Conservation (phyloP, 2,888 invertebrate genomes). For the Epistrophe eligans region DNA sequence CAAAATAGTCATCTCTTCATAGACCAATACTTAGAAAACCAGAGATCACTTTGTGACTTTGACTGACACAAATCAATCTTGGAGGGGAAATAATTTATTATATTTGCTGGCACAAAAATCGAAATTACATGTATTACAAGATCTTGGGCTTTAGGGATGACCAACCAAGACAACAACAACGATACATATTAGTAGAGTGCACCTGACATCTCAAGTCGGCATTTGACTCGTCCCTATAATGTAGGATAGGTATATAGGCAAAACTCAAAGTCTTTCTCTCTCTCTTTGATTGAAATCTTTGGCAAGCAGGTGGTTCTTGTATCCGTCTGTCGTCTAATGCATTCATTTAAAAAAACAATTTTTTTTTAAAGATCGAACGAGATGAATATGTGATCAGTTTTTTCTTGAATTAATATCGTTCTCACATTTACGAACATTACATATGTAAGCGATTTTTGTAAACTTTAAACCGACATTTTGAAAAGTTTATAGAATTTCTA, state of each 20-base stretch:
- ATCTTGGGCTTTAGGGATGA: slow-evolving; percentile 35
- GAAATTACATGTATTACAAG: slow-evolving; percentile 65
- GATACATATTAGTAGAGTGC: slow-evolving; percentile 19
- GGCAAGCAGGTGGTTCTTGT: slow-evolving; percentile 60
- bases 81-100: slow-evolving; percentile 68
- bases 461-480: neutral
- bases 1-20: slow-evolving; percentile 52
- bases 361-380: neutral
- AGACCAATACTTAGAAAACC: slow-evolving; percentile 45
- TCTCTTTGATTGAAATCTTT: slow-evolving; percentile 48
- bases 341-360: neutral
- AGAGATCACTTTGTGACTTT: slow-evolving; percentile 61
- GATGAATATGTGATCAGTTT: neutral
- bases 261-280: slow-evolving; percentile 22
- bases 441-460: neutral
- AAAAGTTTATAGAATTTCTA: too few relatives aligned
- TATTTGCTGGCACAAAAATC: slow-evolving; percentile 62
- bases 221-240: slow-evolving; percentile 35
- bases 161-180: slow-evolving; percentile 9
- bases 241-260: neutral
- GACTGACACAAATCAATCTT: slow-evolving; percentile 75
- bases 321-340: slow-evolving; percentile 3
- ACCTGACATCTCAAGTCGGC: slow-evolving; percentile 42
- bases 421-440: neutral
- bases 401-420: neutral